phyloP scores from a whole-genome alignment of 2,113 vertebrate genomes.

The Indri indri region DNA sequence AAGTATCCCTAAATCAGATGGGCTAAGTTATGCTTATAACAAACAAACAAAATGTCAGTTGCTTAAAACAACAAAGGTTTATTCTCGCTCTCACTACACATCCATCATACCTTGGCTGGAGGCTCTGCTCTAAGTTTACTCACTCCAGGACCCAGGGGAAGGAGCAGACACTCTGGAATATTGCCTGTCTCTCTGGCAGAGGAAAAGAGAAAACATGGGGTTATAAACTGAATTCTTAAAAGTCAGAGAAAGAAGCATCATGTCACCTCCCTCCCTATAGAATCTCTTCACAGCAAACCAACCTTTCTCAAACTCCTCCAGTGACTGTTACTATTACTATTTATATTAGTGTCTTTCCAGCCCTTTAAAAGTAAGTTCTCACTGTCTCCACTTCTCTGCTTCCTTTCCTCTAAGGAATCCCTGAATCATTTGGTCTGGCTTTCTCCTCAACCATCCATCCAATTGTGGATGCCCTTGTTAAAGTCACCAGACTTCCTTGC shows the following conservation, averaged over 20 bases:
- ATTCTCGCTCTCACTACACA: neutral
- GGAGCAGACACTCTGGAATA: neutral
- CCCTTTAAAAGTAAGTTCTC: neutral
- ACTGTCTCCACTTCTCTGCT: neutral
- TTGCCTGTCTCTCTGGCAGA: neutral
- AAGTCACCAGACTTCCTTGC: neutral
- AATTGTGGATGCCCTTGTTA: neutral
- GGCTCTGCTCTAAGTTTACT: neutral
- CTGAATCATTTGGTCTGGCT: neutral
- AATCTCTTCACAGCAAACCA: neutral
- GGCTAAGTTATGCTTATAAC: neutral
- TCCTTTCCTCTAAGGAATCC: neutral
- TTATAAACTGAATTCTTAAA: neutral
- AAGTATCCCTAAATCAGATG: neutral
- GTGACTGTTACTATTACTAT: neutral
- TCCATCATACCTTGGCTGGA: neutral
- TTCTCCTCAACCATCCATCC: neutral
- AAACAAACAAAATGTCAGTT: neutral
- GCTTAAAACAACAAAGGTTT: neutral
- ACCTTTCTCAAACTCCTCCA: neutral
- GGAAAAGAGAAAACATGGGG: neutral
- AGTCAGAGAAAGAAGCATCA: neutral
- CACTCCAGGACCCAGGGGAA: neutral
- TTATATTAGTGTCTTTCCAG: neutral
- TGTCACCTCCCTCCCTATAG: neutral